Conservation (phyloP, 2,113 vertebrate genomes). For the Alethe castanea region DNA sequence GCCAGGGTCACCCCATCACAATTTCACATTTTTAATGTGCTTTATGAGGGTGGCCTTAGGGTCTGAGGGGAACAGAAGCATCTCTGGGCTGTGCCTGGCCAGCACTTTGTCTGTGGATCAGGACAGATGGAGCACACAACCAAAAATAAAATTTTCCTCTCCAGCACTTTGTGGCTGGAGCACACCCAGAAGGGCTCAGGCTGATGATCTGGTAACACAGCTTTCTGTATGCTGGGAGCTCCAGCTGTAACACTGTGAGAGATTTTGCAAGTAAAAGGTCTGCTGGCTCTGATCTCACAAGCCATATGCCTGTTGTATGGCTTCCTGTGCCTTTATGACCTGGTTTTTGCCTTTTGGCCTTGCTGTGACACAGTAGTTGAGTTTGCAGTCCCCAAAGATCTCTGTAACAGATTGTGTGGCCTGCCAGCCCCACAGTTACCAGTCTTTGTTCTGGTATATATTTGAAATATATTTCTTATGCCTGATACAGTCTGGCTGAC, state of each 20-base stretch:
- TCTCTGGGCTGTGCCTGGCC: background rate
- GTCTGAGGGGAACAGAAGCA: background rate
- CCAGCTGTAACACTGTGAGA: background rate
- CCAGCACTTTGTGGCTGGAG: background rate
- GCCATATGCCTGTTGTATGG: background rate
- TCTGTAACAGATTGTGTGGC: background rate
- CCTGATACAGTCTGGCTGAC: background rate
- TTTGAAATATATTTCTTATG: background rate
- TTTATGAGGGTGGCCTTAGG: background rate
- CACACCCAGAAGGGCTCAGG: background rate
- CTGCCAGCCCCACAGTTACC: background rate
- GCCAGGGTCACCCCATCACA: background rate
- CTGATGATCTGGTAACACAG: background rate
- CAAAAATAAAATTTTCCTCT: background rate
- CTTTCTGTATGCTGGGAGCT: background rate
- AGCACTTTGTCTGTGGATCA: background rate
- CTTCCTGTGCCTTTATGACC: background rate
- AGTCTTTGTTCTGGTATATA: background rate
- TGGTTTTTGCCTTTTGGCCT: background rate
- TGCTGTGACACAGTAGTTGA: background rate
- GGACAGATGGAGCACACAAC: background rate
- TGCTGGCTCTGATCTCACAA: background rate
- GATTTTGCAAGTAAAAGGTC: background rate
- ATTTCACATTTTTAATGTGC: background rate
- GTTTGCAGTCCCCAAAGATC: background rate